Conservation (phyloP, 2,888 invertebrate genomes). For the Mongoloraphidia duomilia region DNA sequence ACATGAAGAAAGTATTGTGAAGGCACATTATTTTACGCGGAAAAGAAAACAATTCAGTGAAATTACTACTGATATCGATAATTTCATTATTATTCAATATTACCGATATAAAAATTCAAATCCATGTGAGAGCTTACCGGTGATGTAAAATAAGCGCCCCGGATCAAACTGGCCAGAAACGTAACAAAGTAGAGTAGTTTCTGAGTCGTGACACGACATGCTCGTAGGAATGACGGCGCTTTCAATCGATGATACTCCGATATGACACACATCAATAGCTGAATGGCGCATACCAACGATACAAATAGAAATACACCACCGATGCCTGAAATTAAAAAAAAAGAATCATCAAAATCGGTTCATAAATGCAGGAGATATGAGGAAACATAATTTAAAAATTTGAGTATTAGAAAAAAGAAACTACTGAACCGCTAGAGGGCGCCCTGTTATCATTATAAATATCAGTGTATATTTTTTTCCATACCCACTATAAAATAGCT, state of each 20-base stretch:
- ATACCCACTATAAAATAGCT: too few species aligned
- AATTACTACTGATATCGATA: not conserved
- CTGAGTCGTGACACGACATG: conserved; percentile 78
- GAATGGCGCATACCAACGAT: conserved; percentile 70
- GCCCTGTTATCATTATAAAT: not conserved
- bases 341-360: not conserved
- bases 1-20: not conserved
- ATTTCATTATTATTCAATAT: conserved; percentile 2
- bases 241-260: conserved; percentile 73
- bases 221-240: conserved; percentile 63
- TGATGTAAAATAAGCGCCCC: conserved; percentile 81
- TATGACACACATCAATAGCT: conserved; percentile 68
- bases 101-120: conserved; percentile 1
- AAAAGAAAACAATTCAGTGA: not conserved
- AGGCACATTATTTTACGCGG: not conserved
- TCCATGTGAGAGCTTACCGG: conserved; percentile 46
- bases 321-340: conserved; percentile 32
- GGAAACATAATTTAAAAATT: not conserved
- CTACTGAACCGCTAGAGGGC: too few species aligned
- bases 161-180: conserved; percentile 67
- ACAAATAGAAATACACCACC: conserved; percentile 68
- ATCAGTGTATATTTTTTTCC: not conserved
- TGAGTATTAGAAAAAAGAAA: too few species aligned
- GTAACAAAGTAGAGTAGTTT: conserved; percentile 79
- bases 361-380: not conserved